phyloP scores from a whole-genome alignment of 2,888 invertebrate species.

The Napeogenes inachia region DNA sequence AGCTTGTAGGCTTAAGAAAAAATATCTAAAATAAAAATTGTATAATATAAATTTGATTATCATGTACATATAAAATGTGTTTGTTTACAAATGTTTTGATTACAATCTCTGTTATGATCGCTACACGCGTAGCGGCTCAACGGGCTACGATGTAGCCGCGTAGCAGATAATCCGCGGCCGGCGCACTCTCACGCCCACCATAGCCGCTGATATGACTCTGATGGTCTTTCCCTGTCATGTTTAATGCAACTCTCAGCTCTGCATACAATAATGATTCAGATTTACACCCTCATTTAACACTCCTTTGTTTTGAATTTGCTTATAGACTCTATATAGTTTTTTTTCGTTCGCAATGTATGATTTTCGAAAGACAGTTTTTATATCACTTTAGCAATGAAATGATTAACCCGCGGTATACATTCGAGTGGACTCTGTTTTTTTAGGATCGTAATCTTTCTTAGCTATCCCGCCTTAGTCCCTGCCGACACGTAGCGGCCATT shows the following conservation, averaged over 20 bases:
- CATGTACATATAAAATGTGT: not conserved
- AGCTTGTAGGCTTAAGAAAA: not conserved
- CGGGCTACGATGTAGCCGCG: slow-evolving; percentile 65
- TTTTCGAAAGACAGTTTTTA: slow-evolving; percentile 8
- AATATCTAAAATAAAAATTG: not conserved
- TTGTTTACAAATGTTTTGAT: slow-evolving; percentile 18
- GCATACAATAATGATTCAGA: slow-evolving; percentile 51
- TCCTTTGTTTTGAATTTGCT: slow-evolving; percentile 20
- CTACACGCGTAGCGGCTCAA: slow-evolving; percentile 56
- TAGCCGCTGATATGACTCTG: slow-evolving; percentile 57
- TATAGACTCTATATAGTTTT: not conserved
- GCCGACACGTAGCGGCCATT: slow-evolving; percentile 75
- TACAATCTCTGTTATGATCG: slow-evolving; percentile 35
- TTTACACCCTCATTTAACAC: slow-evolving; percentile 39
- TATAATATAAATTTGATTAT: not conserved
- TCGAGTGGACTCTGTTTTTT: slow-evolving; percentile 72
- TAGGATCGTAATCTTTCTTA: slow-evolving; percentile 75
- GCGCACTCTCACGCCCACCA: slow-evolving; percentile 65
- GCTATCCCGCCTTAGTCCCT: slow-evolving; percentile 65
- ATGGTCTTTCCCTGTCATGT: slow-evolving; percentile 68
- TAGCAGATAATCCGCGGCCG: slow-evolving; percentile 67
- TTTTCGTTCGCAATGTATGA: not conserved
- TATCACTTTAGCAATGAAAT: slow-evolving; percentile 21
- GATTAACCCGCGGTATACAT: slow-evolving; percentile 52
- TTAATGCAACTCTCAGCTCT: slow-evolving; percentile 63